These are phyloP conservation scores for Xyrichtys novacula DNA, from an alignment of 2,797 vertebrate species.

Conservation along the genomic window DNA sequence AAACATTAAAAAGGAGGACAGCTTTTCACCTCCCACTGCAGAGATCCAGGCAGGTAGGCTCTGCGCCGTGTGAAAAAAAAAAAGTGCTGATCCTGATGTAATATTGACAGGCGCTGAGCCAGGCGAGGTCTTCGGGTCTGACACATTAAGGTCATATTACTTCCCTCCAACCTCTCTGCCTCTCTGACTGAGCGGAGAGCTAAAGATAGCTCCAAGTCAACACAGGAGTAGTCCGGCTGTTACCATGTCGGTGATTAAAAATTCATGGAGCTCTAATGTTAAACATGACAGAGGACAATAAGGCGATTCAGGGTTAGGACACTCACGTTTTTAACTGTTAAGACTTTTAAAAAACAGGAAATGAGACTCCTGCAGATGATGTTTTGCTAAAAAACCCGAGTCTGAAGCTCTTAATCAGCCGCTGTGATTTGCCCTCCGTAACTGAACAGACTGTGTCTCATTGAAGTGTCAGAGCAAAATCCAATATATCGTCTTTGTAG, in stretches of 20 bases:
- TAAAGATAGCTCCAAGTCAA: constrained; percentile 76
- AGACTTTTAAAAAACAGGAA: background rate
- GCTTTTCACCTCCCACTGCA: constrained; percentile 21
- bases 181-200: constrained; percentile 41
- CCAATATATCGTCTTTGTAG: constrained; percentile 69
- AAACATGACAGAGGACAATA: constrained; percentile 73
- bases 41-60: constrained; percentile 37
- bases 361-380: background rate
- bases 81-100: constrained; percentile 79
- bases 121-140: constrained; percentile 66
- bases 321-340: constrained; percentile 2
- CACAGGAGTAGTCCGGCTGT: constrained; percentile 40
- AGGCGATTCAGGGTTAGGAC: constrained; percentile 19
- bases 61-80: constrained; percentile 59
- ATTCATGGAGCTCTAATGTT: constrained; percentile 81
- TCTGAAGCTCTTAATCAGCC: constrained; percentile 19
- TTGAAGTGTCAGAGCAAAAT: constrained; percentile 70
- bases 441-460: constrained; percentile 53
- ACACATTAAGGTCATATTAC: constrained; percentile 85
- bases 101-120: constrained; percentile 77
- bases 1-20: constrained; percentile 43
- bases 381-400: background rate
- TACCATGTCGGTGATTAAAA: constrained; percentile 72
- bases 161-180: constrained; percentile 55
- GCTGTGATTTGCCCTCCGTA: constrained; percentile 19